These are phyloP conservation scores for Gymnoscopelus braueri DNA, from an alignment of 2,797 vertebrate species.

Conservation along the genomic window DNA sequence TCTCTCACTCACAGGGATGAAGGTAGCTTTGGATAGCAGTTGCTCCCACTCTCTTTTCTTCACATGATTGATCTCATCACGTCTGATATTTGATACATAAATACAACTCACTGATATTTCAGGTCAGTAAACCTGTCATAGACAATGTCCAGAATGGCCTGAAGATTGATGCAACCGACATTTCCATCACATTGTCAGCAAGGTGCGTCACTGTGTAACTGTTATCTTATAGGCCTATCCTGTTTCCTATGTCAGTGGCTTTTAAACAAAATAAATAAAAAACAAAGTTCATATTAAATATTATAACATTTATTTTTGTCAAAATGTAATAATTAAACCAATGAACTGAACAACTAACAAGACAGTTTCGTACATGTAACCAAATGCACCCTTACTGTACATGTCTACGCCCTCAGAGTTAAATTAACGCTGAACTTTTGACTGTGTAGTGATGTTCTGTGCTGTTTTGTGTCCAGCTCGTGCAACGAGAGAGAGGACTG, in stretches of 20 bases:
- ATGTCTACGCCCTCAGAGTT: too few species aligned
- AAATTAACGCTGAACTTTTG: too few species aligned
- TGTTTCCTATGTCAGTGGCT: neutral
- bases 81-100: slow-evolving; percentile 15
- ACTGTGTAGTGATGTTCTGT: neutral
- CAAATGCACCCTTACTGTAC: too few species aligned
- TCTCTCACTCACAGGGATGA: slow-evolving; percentile 86
- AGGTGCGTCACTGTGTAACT: slow-evolving; percentile 78
- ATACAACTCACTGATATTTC: slow-evolving; percentile 42
- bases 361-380: neutral
- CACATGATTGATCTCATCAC: slow-evolving; percentile 8
- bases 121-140: slow-evolving; percentile 90
- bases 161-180: slow-evolving; percentile 88
- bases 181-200: slow-evolving; percentile 88
- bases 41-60: slow-evolving; percentile 1
- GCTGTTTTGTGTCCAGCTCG: slow-evolving; percentile 80
- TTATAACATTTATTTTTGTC: neutral
- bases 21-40: slow-evolving; percentile 74
- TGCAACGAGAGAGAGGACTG: slow-evolving; percentile 93
- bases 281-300: neutral
- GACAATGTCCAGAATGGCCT: slow-evolving; percentile 88
- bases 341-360: too few species aligned
- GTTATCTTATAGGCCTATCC: slow-evolving; percentile 2
- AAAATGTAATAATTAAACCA: too few species aligned
- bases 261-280: neutral